Evolutionary conservation across 2,113 vertebrate genomes (phyloP), one percentile per base, ranked within the genome.

Genomic region (Ibidorhyncha struthersii): DNA sequence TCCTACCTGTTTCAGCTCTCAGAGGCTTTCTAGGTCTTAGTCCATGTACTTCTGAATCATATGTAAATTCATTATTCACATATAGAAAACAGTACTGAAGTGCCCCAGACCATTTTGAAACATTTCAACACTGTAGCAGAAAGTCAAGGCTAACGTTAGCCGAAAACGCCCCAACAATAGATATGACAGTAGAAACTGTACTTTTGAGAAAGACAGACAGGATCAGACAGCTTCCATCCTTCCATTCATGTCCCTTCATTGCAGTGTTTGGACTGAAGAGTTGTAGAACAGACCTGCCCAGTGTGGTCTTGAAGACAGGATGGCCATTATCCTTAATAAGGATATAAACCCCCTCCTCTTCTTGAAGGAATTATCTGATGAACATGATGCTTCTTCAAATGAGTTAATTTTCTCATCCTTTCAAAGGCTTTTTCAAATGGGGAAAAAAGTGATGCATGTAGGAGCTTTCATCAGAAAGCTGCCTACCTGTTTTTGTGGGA

Each of bases 211-310:
- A 59, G 69, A 43, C 9, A 56, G 16, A 40, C 4, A 20, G 20
- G 15, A 47, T 8, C 10, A 4, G 25, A 25, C 50, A 22, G 3
- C 6, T 82, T 91, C 41, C 65, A 8, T 58, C 14, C 17, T 82
- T 81, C 27, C 1, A 1, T 32, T 81, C 47, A 15, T 18, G 23
- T 19, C 18, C 4, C 4, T 65, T 81, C 16, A 43, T 12, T 71
- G 12, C 10, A 71, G 25, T 0, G 0, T 30, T 62, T 50, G 12
- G 25, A 63, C 27, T 62, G 9, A 82, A 45, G 4, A 0, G 3
- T 4, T 73, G 6, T 19, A 58, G 23, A 19, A 4, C 40, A n/a
- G 38, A 82, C 36, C 8, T 0, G 0, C 8, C 40, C 32, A 11
- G 1, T 13, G 14, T 38, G 12, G 18, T 80, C 52, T 38, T 59